Evolutionary conservation across 2,888 invertebrate species (phyloP), one percentile per base, ranked within the genome.

Genomic region (Ophioninae sp.): DNA sequence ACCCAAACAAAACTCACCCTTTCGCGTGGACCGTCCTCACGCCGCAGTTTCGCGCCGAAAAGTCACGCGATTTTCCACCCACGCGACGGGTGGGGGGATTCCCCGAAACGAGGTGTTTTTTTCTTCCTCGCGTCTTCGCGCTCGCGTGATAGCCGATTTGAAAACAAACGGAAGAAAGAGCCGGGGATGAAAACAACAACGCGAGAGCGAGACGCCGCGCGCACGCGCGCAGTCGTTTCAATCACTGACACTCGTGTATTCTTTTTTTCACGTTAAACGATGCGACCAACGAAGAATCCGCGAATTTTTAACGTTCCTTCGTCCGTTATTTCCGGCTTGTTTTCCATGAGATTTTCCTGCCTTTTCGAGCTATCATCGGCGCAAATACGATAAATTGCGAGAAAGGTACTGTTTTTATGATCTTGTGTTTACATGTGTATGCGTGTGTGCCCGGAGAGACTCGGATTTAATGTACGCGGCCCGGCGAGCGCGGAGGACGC

Each of bases 1-100:
- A 58, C 10, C 23, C 8, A 8, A 72, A 80, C 23, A 73, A 37
- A 64, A 71, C 88, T 88, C 82, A 89, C 89, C 89, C 89, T 88
- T 89, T 88, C 86, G 80, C 77, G 78, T 85, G 75, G 63, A 61
- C n/a, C 79, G 72, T 63, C 83, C 59, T 51, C 51, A 10, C 51
- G 51, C 51, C 44, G 10, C 9, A 44, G 13, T 13, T 9, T 44
- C 44, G 9, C 13, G 44, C 44, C 44, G 41, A 58, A 17, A 20
- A 8, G 6, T 61, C 61, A 61, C 17, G 20, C 63, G 39, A n/a
- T 17, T 51, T 58, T 76, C 61, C 44, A 8, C 44, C 67, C 59
- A 59, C 76, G 23, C 59, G 20, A 51, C 13, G 68, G 41, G 23
- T n/a, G 39, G 68, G 41, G 23, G 23, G 39, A 44, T 20, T 39